phyloP scores from a whole-genome alignment of 2,113 vertebrate species.

The Limanda limanda region DNA sequence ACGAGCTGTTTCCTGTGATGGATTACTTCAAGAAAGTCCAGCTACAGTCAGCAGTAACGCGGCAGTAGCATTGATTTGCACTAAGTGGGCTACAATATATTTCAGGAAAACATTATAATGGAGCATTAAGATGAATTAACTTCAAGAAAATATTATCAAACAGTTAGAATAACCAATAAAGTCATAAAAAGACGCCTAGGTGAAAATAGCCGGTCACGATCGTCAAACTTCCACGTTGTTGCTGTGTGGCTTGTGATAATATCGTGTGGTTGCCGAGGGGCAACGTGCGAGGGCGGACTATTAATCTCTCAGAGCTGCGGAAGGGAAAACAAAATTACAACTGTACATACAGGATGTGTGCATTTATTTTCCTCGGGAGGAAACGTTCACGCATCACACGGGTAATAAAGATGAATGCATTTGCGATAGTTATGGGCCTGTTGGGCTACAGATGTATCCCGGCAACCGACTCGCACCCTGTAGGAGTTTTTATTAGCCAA shows the following conservation, averaged over 20 bases:
- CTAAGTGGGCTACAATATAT: too few relatives aligned
- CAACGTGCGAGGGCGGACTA: slow-evolving; percentile 43
- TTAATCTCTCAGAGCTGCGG: slow-evolving; percentile 14
- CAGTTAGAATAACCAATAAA: slow-evolving; percentile 5
- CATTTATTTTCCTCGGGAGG: not conserved
- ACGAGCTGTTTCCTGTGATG: not conserved
- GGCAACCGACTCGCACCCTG: not conserved
- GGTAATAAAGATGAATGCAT: not conserved
- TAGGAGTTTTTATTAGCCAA: not conserved
- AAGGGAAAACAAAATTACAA: not conserved
- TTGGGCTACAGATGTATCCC: not conserved
- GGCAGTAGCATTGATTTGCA: too few relatives aligned
- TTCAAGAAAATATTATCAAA: not conserved
- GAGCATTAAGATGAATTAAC: slow-evolving; percentile 13
- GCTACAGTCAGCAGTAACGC: slow-evolving; percentile 8
- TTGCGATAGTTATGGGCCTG: not conserved
- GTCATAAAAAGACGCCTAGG: slow-evolving; percentile 35
- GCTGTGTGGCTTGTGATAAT: slow-evolving; percentile 33
- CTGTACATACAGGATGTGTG: not conserved
- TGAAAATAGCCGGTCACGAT: slow-evolving; percentile 30
- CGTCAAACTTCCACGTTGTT: slow-evolving; percentile 28
- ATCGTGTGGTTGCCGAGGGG: slow-evolving; percentile 22
- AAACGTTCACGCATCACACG: not conserved
- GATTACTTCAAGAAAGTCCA: not conserved
- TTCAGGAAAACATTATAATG: too few relatives aligned